phyloP scores from a whole-genome alignment of 2,113 vertebrate genomes.

The Platysteira castanea region DNA sequence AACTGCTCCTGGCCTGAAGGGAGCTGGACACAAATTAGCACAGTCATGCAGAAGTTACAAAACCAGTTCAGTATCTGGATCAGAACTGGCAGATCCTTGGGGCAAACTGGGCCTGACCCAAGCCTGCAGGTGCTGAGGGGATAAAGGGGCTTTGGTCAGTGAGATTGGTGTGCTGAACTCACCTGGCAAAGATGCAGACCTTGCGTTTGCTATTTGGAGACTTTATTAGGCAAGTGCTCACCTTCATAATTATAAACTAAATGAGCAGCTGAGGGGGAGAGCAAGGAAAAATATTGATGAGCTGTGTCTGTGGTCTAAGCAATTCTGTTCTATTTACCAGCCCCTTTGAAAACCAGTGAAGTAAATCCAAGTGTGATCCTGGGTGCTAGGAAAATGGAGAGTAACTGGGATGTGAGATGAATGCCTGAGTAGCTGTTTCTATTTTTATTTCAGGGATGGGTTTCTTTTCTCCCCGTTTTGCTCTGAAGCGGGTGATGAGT shows the following conservation, averaged over 20 bases:
- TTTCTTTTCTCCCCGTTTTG: not conserved
- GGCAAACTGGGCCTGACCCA: not conserved
- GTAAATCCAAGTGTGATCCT: not conserved
- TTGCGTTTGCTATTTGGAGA: not conserved
- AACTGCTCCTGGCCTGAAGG: not conserved
- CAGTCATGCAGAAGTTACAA: not conserved
- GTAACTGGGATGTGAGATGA: not conserved
- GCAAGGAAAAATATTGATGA: not conserved
- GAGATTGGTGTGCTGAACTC: not conserved
- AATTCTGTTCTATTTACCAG: not conserved
- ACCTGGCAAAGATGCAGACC: not conserved
- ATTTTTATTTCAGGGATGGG: not conserved
- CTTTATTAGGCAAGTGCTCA: not conserved
- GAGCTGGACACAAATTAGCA: not conserved
- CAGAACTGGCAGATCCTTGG: not conserved
- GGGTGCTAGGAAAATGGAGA: not conserved
- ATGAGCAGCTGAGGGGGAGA: not conserved
- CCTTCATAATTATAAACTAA: not conserved
- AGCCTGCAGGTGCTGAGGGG: not conserved
- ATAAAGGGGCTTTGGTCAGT: not conserved
- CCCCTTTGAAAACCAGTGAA: not conserved
- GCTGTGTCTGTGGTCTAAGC: not conserved
- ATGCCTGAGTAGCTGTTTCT: not conserved
- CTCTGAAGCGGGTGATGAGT: not conserved
- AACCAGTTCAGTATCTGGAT: not conserved